Evolutionary conservation across 2,113 vertebrate species (phyloP), one percentile per base, ranked within the genome.

Genomic region (Psammodynastes pulverulentus): DNA sequence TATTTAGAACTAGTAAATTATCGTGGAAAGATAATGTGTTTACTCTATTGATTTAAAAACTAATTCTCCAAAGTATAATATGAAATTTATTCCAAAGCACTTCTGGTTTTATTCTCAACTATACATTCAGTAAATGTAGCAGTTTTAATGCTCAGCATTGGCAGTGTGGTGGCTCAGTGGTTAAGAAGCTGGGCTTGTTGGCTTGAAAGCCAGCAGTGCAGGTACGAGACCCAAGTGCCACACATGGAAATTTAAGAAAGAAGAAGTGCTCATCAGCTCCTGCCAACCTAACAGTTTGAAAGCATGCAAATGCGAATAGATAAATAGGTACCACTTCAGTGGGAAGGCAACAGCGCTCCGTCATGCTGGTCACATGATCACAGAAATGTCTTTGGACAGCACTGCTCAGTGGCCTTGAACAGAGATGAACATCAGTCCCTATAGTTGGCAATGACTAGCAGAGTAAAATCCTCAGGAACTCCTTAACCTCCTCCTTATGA

Each of bases 41-140:
- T 62, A 17, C 21, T 15, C 51, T 87, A 91, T 21, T 89, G n/a
- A 49, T 23, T 46, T 58, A n/a, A 34, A 9, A 72, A 12, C 52
- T 49, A 45, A 5, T 56, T 21, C 52, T 12, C 21, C 19, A 43
- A 85, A n/a, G 53, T 62, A 95, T 95, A 96, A 89, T 92, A 67
- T 94, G 90, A 53, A 51, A 87, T 92, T 95, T 93, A 95, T 96
- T 97, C 9, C n/a, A 86, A 24, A 85, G 94, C 92, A 92, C 95
- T 95, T 93, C 91, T 48, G 51, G 94, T 95, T 95, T 97, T 96
- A 96, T 97, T 96, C 95, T 96, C 54, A 86, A 34, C 86, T 95
- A 56, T 94, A 96, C 96, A 96, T 90, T 94, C 93, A 95, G 67
- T 94, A 90, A 95, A 96, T 94, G 92, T 34, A 72, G n/a, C 29